Base-by-base conservation (phyloP, 1,140 invertebrate genomes). In the Forficula auricularia region DNA sequence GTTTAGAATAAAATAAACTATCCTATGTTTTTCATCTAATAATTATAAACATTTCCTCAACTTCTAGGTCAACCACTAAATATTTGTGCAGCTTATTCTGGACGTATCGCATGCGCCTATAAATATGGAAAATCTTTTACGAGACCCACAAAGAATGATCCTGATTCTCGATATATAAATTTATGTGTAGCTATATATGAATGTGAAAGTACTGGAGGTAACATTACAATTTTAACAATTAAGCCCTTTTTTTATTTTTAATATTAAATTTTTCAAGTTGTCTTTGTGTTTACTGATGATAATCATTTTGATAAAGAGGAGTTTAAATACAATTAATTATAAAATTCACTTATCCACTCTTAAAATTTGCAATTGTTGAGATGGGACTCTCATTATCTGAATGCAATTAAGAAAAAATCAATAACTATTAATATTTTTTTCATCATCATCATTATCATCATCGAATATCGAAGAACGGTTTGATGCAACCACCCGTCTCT, bases 171-270 rank as follows among this genome's bases (percentile, higher is more conserved):
- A 33, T 92, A 85, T 60, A 83, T 94, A 31, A 95, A 94, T 60
- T 66, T 96, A 0, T 88, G 82, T 57, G 86, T 98, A 2, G 86
- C 87, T n/a, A 94, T 99, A 47, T 98, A 95, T 64, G 95, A 99
- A 62, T 99, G 95, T 60, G 95, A 99, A 67, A 95, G 90, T 48
- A 95, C 90, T 19, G 95, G 95, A 43, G 94, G 85, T 45, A 77
- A 75, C n/a, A n/a, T n/a, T n/a, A 47, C 32, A 42, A 13, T 14
- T 6, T 8, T 30, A 19, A n/a, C n/a, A n/a, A n/a, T n/a, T n/a
- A n/a, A n/a, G n/a, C n/a, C n/a, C n/a, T n/a, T 37, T 14, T 31
- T 30, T 22, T 31, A 32, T 33, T 45, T 34, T 34, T 22, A 45
- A 13, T 37, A 13, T 13, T 22, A 41, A 38, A 15, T 40, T 38